These are phyloP conservation scores for Conistra vaccinii DNA, from an alignment of 2,888 invertebrate genomes.

Conservation along the genomic window DNA sequence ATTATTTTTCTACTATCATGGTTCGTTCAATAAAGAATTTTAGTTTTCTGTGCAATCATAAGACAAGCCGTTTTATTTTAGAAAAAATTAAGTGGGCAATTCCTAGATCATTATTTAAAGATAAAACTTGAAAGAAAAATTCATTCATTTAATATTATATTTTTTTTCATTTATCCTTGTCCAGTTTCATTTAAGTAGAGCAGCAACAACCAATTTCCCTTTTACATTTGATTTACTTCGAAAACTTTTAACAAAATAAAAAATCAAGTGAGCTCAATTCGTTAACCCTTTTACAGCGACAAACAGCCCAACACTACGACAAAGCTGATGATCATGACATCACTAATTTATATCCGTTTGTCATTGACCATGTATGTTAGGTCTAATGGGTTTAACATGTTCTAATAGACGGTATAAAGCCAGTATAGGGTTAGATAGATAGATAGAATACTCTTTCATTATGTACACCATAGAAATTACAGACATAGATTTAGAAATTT, in stretches of 20 bases:
- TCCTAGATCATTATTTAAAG: not conserved
- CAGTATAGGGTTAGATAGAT: too few species aligned
- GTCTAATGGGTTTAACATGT: slow-evolving; percentile 3
- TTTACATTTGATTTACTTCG: slow-evolving; percentile 8
- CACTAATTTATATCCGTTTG: slow-evolving; percentile 35
- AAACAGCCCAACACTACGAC: slow-evolving; percentile 20
- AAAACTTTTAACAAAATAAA: slow-evolving; percentile 37
- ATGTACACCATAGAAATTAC: too few species aligned
- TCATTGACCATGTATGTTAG: slow-evolving; percentile 22
- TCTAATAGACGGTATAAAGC: not conserved
- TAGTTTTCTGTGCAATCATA: too few species aligned
- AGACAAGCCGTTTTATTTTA: too few species aligned
- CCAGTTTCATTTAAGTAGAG: slow-evolving; percentile 1
- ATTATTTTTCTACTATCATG: too few species aligned
- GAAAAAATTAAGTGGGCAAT: too few species aligned
- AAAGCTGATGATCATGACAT: slow-evolving; percentile 38
- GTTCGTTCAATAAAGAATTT: too few species aligned
- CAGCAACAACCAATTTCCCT: slow-evolving; percentile 3
- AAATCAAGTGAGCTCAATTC: slow-evolving; percentile 34
- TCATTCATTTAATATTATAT: not conserved
- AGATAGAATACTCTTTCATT: too few species aligned
- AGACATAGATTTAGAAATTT: too few species aligned
- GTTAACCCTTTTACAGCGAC: slow-evolving; percentile 32
- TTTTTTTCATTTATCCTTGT: not conserved
- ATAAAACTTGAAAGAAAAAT: not conserved